Conservation (phyloP, 2,888 invertebrate species). For the Philhelius pedissequus region DNA sequence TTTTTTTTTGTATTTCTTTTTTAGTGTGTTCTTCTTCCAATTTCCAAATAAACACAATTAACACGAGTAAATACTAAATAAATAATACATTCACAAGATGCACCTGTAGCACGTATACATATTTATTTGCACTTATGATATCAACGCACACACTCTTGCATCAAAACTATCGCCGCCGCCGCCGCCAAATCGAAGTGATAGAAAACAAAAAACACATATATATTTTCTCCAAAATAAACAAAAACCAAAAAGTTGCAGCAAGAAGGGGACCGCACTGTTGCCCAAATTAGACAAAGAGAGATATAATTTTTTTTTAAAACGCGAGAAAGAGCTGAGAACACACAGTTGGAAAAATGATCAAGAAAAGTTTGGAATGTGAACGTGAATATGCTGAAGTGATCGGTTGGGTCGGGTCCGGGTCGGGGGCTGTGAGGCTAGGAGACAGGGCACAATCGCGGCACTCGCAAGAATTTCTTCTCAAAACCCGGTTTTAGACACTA, state of each 20-base stretch:
- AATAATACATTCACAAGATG: constrained; percentile 40
- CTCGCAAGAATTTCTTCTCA: constrained; percentile 58
- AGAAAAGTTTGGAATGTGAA: constrained; percentile 63
- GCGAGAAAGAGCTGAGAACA: constrained; percentile 37
- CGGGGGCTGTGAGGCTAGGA: background rate
- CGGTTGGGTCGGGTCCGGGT: background rate
- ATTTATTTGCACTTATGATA: constrained; percentile 36
- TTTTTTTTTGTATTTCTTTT: background rate
- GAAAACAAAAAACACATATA: constrained; percentile 15
- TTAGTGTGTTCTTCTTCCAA: constrained; percentile 12
- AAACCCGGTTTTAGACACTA: constrained; percentile 53
- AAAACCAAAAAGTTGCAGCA: constrained; percentile 20
- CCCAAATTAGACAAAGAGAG: background rate
- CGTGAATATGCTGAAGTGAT: constrained; percentile 33
- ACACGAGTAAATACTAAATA: constrained; percentile 54
- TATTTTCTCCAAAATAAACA: constrained; percentile 55
- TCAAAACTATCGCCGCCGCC: constrained; percentile 17
- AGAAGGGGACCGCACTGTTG: constrained; percentile 39
- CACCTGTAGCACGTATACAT: constrained; percentile 34
- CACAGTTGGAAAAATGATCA: constrained; percentile 43
- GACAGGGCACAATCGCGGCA: constrained; percentile 22
- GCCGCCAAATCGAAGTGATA: constrained; percentile 44
- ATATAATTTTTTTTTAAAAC: background rate
- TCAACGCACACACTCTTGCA: constrained; percentile 8
- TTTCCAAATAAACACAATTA: constrained; percentile 62